These are phyloP conservation scores for Rhyacichthys aspro DNA, from an alignment of 2,797 vertebrate species.

Conservation along the genomic window DNA sequence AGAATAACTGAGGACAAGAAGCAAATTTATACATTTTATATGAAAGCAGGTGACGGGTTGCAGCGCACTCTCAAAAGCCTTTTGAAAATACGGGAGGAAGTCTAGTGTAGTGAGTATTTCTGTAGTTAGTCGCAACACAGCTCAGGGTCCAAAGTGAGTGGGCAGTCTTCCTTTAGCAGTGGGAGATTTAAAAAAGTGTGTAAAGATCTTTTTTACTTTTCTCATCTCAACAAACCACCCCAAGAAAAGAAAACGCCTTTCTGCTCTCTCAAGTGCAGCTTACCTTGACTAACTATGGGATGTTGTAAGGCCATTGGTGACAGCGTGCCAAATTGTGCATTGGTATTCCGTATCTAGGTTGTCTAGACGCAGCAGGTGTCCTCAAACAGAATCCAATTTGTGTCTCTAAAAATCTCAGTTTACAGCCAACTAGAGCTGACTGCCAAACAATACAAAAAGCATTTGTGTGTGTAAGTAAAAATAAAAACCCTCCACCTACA, in stretches of 20 bases:
- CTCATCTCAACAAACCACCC: conserved; percentile 32
- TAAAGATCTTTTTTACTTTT: conserved; percentile 33
- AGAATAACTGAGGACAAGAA: too few species aligned
- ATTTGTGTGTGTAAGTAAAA: conserved; percentile 13
- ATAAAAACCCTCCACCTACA: conserved; percentile 2
- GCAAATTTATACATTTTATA: too few species aligned
- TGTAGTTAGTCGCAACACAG: too few species aligned
- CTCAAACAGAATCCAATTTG: conserved; percentile 57
- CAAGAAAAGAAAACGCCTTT: conserved; percentile 25
- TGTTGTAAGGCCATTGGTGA: conserved; percentile 27
- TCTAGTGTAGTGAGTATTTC: conserved; percentile 10
- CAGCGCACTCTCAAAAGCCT: too few species aligned
- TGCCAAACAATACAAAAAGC: conserved; percentile 28
- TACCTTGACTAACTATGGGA: conserved; percentile 25
- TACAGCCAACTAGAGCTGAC: conserved; percentile 21
- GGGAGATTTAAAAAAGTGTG: conserved; percentile 3
- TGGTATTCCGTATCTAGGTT: conserved; percentile 51
- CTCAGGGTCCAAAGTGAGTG: conserved; percentile 10
- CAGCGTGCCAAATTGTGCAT: conserved; percentile 47
- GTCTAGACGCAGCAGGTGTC: conserved; percentile 54
- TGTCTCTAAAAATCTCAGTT: conserved; percentile 32
- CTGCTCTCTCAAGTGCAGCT: conserved; percentile 15
- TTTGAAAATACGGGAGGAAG: too few species aligned
- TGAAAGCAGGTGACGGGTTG: too few species aligned
- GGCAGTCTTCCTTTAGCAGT: conserved; percentile 12